Base-by-base conservation (phyloP, 2,113 vertebrate species). In the Rhea americana region DNA sequence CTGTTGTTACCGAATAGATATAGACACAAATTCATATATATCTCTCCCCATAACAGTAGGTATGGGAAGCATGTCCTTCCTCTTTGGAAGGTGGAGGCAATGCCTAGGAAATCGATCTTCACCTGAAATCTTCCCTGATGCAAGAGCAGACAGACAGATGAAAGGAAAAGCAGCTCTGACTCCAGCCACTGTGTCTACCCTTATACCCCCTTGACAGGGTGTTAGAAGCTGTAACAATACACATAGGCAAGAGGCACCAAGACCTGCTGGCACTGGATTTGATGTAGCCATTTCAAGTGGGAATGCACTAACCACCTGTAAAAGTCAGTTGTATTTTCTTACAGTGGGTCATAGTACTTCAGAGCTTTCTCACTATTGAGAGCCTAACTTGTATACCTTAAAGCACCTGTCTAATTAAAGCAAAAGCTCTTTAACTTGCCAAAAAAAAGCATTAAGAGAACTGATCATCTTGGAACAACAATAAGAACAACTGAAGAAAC, bases 381-480 rank as follows among this genome's bases (percentile, higher is more conserved):
- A 88, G 43, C 25, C 61, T 55, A 77, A 78, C 43, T 59, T 35
- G 16, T 14, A 81, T 41, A 79, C 62, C 70, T 93, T 65, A 78
- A 93, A 95, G 86, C 76, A 91, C 43, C 72, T 77, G 73, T 50
- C 73, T 78, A 86, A 86, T 72, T 26, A 55, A 86, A 82, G 66
- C 78, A 86, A 72, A 84, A 94, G 32, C 45, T 93, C 70, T 50
- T 94, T 84, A 41, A 91, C 72, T 58, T 58, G 55, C 18, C 92
- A 76, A 48, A 88, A 88, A 81, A 79, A 8, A 16, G 43, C 58
- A 20, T 78, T 83, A 81, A 48, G 90, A 70, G 5, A 93, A 68
- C 7, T 48, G 32, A 89, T 93, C 86, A 90, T 56, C 26, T 77
- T 75, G 32, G 67, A 90, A 30, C 17, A 88, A 83, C 6, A 83